Evolutionary conservation across 2,113 vertebrate genomes (phyloP).

Genomic region (Suncus etruscus): DNA sequence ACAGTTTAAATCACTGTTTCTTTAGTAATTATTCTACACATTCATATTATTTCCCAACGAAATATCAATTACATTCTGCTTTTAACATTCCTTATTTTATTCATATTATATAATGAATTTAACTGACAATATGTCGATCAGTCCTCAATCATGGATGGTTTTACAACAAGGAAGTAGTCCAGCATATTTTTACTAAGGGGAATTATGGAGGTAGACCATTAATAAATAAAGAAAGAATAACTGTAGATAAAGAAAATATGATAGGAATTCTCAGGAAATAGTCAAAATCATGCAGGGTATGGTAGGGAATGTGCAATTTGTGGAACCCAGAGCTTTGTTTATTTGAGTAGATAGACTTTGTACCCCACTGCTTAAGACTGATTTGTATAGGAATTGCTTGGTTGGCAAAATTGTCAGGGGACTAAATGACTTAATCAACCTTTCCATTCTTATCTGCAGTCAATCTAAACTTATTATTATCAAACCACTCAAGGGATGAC

Average conservation of each 20-base stretch:
- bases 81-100: conserved; percentile 47
- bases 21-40: conserved; percentile 22
- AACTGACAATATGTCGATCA: conserved; percentile 37
- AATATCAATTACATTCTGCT: conserved; percentile 20
- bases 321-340: not conserved
- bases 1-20: conserved; percentile 41
- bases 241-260: conserved; percentile 25
- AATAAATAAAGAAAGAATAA: not conserved
- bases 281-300: conserved; percentile 11
- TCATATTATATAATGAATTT: not conserved
- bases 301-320: not conserved
- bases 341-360: not conserved
- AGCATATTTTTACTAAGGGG: conserved; percentile 49
- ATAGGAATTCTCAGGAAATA: conserved; percentile 9
- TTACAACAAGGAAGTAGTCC: not conserved
- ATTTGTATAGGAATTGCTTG: conserved; percentile 27
- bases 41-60: not conserved
- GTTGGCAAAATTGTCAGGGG: conserved; percentile 73
- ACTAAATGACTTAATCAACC: conserved; percentile 76
- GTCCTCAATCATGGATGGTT: not conserved
- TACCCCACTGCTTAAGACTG: not conserved
- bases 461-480: conserved; percentile 73
- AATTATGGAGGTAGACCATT: not conserved
- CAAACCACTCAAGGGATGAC: conserved; percentile 65
- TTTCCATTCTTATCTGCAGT: conserved; percentile 73